phyloP scores from a whole-genome alignment of 1,140 invertebrate species.

The Ptiloglossa arizonensis region DNA sequence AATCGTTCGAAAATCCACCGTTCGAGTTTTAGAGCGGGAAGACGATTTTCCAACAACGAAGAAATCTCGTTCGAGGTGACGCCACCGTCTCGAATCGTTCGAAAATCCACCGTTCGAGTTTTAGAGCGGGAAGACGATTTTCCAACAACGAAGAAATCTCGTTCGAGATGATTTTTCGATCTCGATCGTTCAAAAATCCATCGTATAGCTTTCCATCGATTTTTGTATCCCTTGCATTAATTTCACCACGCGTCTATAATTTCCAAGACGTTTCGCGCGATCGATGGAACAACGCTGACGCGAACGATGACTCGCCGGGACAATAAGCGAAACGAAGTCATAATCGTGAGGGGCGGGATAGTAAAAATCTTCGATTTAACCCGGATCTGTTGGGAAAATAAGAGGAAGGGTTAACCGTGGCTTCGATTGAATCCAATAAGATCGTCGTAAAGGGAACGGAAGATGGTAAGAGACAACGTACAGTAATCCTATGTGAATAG shows the following conservation, averaged over 20 bases:
- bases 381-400: slow-evolving; percentile 14
- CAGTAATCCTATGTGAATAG: slow-evolving; percentile 76
- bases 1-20: too few species aligned
- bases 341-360: neutral
- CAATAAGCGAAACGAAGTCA: neutral
- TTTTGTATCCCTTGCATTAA: too few species aligned
- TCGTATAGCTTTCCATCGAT: too few species aligned
- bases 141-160: too few species aligned
- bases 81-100: too few species aligned
- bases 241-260: neutral
- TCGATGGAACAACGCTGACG: neutral
- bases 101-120: too few species aligned
- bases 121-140: too few species aligned
- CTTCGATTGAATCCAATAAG: slow-evolving; percentile 72
- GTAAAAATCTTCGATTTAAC: slow-evolving; percentile 37
- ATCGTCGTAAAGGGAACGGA: slow-evolving; percentile 76
- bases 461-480: slow-evolving; percentile 73
- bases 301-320: neutral
- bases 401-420: slow-evolving; percentile 59
- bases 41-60: too few species aligned
- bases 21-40: too few species aligned
- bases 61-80: too few species aligned
- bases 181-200: too few species aligned
- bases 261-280: neutral
- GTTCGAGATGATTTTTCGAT: too few species aligned